A percentile compares a stretch with the other conserved stretches of the same genome.
Evolutionary conservation across 2,113 vertebrate genomes (phyloP).

Genomic region (Malurus elegans): DNA sequence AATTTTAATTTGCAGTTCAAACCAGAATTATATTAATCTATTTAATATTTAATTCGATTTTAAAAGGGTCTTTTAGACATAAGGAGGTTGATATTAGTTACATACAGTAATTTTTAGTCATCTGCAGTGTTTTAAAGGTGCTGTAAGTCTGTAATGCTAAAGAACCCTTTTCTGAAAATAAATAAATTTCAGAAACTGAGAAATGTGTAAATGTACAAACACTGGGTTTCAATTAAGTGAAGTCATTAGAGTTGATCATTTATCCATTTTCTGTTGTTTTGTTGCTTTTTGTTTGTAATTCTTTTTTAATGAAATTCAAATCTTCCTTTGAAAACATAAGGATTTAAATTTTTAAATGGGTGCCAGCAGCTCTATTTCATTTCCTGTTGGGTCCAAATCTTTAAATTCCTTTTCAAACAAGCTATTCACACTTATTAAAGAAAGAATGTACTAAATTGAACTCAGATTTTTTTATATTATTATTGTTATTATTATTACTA

Average conservation of each 20-base stretch:
- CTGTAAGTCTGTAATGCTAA: neutral
- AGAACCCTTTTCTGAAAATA: neutral
- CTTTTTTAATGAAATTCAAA: neutral
- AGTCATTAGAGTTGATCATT: neutral
- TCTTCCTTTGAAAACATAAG: neutral
- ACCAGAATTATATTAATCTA: conserved; percentile 26
- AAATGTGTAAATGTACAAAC: neutral
- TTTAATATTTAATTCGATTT: conserved; percentile 34
- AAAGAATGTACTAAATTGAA: neutral
- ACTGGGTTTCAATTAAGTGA: neutral
- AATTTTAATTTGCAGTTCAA: conserved; percentile 22
- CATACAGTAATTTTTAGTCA: neutral
- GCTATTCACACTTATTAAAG: neutral
- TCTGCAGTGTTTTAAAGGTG: neutral
- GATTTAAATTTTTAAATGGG: neutral
- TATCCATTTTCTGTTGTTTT: neutral
- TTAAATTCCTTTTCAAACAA: neutral
- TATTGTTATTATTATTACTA: neutral
- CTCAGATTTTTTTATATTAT: neutral
- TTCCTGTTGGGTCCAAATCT: neutral
- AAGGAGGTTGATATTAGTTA: neutral
- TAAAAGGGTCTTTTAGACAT: conserved; percentile 25
- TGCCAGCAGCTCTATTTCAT: neutral
- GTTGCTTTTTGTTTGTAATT: accelerated
- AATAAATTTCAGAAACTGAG: neutral